A percentile compares a stretch with the other conserved stretches of the same genome.
These are phyloP conservation scores for Acipenser oxyrinchus DNA, from an alignment of 2,797 vertebrate species.

Conservation along the genomic window DNA sequence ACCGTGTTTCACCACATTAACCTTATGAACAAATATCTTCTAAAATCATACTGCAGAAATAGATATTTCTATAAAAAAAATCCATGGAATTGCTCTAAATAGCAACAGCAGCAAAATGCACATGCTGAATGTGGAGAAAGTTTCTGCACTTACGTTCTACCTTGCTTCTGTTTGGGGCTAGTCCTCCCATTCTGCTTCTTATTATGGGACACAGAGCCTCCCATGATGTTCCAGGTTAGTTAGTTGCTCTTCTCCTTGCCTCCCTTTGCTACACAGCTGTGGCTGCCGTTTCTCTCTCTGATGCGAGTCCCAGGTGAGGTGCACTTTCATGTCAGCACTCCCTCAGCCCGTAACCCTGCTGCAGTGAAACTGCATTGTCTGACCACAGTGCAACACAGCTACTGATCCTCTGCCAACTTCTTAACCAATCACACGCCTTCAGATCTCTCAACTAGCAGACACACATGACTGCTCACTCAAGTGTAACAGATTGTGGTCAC, in stretches of 20 bases:
- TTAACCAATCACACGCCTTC: neutral
- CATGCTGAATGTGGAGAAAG: too few species aligned
- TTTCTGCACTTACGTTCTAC: constrained; percentile 51
- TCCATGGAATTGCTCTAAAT: too few species aligned
- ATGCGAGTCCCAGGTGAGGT: too few species aligned
- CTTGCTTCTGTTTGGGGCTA: constrained; percentile 39
- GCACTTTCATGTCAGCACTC: neutral
- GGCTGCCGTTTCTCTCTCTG: neutral
- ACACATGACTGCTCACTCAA: constrained; percentile 8
- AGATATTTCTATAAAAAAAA: too few species aligned
- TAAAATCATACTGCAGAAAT: too few species aligned
- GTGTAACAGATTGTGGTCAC: neutral
- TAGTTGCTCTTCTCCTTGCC: neutral
- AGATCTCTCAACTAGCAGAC: neutral
- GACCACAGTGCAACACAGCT: neutral
- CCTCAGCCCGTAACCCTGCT: neutral
- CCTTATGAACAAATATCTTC: too few species aligned
- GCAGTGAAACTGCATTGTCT: constrained; percentile 5
- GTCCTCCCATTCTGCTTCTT: constrained; percentile 39
- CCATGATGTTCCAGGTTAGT: constrained; percentile 46
- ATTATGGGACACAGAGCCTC: constrained; percentile 51
- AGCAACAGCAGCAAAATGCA: too few species aligned
- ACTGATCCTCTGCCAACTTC: constrained; percentile 1
- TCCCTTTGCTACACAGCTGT: neutral
- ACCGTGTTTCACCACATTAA: too few species aligned